phyloP scores from a whole-genome alignment of 1,140 invertebrate genomes.

The Tetramorium simillimum region DNA sequence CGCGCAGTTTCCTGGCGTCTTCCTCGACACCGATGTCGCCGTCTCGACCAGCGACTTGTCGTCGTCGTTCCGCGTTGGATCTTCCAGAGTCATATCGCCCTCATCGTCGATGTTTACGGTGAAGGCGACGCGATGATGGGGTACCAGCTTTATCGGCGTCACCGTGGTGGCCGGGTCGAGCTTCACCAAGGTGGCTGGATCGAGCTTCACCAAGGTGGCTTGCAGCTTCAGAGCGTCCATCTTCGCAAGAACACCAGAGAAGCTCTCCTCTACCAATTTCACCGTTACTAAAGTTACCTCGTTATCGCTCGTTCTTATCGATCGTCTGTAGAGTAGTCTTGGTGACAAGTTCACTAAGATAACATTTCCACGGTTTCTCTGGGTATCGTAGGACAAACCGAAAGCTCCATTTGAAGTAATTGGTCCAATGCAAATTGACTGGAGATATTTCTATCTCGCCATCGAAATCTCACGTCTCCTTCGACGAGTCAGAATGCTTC shows the following conservation, averaged over 20 bases:
- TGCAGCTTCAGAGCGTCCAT: slow-evolving; percentile 84
- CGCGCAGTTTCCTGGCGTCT: slow-evolving; percentile 50
- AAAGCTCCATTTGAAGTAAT: neutral
- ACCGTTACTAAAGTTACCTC: neutral
- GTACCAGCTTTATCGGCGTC: slow-evolving; percentile 80
- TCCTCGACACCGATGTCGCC: slow-evolving; percentile 53
- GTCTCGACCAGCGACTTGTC: slow-evolving; percentile 42
- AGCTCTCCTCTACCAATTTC: neutral
- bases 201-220: slow-evolving; percentile 83
- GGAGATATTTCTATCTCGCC: slow-evolving; percentile 26
- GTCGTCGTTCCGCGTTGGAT: slow-evolving; percentile 21
- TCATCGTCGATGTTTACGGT: slow-evolving; percentile 79
- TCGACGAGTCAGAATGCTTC: slow-evolving; percentile 1
- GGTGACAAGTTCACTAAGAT: slow-evolving; percentile 8
- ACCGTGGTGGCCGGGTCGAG: slow-evolving; percentile 84
- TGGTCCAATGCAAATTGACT: neutral
- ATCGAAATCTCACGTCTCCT: neutral
- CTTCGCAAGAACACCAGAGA: neutral
- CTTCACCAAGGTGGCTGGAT: slow-evolving; percentile 84
- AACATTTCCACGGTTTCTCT: slow-evolving; percentile 5
- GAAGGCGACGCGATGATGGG: slow-evolving; percentile 76
- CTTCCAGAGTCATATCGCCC: slow-evolving; percentile 75
- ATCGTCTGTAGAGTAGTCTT: neutral
- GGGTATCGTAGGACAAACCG: neutral
- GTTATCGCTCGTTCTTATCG: neutral